Evolutionary conservation across 2,797 vertebrate genomes (phyloP).

Genomic region (Salarias fasciatus): DNA sequence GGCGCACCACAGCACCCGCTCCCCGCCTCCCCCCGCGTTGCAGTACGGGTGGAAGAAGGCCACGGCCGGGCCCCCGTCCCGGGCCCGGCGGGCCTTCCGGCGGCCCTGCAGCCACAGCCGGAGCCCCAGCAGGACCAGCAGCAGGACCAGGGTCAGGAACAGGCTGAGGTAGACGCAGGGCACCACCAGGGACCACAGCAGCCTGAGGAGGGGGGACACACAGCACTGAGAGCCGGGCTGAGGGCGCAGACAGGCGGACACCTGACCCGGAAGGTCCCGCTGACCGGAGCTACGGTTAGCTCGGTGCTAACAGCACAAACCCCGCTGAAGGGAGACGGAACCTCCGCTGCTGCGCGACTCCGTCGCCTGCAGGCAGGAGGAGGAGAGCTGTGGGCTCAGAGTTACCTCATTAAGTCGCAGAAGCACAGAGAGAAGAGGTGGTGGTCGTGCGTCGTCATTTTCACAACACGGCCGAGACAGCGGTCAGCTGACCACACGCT

Average conservation of each 20-base stretch:
- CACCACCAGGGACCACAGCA: conserved; percentile 87
- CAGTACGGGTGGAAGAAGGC: conserved; percentile 97
- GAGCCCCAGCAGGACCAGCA: conserved; percentile 78
- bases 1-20: conserved; percentile 93
- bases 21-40: conserved; percentile 92
- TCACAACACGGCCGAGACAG: conserved; percentile 48
- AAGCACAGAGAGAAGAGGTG: conserved; percentile 57
- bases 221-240: background rate
- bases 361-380: no score
- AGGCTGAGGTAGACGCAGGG: conserved; percentile 86
- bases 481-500: background rate
- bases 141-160: conserved; percentile 78
- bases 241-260: no score
- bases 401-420: conserved; percentile 71
- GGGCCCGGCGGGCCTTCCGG: conserved; percentile 65
- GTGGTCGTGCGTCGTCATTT: conserved; percentile 64
- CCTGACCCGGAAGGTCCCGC: no score
- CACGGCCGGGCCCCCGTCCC: conserved; percentile 76
- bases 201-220: conserved; percentile 69
- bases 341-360: no score
- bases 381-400: no score
- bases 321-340: no score
- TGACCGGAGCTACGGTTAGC: no score
- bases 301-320: no score
- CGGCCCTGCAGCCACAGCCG: conserved; percentile 78